Evolutionary conservation across 2,888 invertebrate species (phyloP), one percentile per base, ranked within the genome.

Genomic region (Ecliptopera silaceata): DNA sequence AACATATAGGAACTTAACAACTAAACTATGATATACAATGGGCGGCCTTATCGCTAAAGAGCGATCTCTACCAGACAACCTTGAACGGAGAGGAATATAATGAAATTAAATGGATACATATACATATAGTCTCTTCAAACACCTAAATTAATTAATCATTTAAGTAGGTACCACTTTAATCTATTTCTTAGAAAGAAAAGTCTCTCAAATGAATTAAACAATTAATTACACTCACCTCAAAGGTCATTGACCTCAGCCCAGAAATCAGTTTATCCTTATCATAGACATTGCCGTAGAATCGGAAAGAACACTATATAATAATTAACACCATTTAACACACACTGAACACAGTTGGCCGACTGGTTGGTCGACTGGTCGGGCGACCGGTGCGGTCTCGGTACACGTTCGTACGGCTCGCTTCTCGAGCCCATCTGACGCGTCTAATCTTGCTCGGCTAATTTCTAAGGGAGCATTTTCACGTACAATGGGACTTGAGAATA

Each of bases 371-470:
- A 49, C 41, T 47, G 48, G 34, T 48, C 59, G 60, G n/a, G n/a
- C n/a, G n/a, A n/a, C n/a, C n/a, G n/a, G n/a, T 26, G 31, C 46
- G 54, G 42, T 13, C 55, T 36, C 18, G 22, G 10, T 4, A 22
- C 46, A 31, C 59, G 59, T 54, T 50, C 47, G 50, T 3, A 1
- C 50, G 4, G 42, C 20, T 15, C 47, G 46, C 31, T n/a, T 8
- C 50, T 39, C 43, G 42, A 20, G 32, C 42, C 42, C 59, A 41
- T 59, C 59, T 59, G 59, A 32, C 34, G 59, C 36, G 50, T 52
- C 46, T 59, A 59, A 55, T 59, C 59, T 59, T 44, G 34, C 43
- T n/a, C 38, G 42, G 32, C 42, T 54, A 54, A 54, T 50, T 58
- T 50, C 42, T 39, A 53, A 36, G 36, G 42, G 20, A 38, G 45